phyloP scores from a whole-genome alignment of 2,888 invertebrate species.

The Odontothrips loti region DNA sequence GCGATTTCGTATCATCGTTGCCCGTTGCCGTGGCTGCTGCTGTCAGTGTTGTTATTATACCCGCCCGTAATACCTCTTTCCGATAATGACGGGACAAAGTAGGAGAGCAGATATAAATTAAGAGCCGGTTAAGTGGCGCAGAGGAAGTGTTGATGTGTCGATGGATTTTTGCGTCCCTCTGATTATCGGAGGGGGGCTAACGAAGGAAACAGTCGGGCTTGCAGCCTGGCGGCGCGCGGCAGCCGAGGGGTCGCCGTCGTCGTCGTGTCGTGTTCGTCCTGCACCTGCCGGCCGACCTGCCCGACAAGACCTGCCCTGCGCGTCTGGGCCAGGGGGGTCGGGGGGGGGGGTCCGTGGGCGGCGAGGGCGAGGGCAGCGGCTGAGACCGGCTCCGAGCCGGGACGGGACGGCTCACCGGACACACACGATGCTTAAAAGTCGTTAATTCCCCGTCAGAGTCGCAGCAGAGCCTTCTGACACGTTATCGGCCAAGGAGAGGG shows the following conservation, averaged over 20 bases:
- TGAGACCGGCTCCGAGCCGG: conserved; percentile 1
- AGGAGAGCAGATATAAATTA: too few species aligned
- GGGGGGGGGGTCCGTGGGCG: background rate
- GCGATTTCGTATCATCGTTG: too few species aligned
- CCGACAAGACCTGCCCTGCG: too few species aligned
- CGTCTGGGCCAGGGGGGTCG: too few species aligned
- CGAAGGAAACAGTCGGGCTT: background rate
- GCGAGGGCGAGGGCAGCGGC: background rate
- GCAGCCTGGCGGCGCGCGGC: too few species aligned
- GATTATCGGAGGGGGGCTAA: background rate
- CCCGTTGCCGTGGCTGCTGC: too few species aligned
- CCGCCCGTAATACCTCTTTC: too few species aligned
- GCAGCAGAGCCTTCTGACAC: background rate
- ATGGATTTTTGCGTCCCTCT: conserved; percentile 19
- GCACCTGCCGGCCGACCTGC: background rate
- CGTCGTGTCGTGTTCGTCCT: background rate
- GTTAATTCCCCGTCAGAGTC: conserved; percentile 22
- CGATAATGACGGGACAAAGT: too few species aligned
- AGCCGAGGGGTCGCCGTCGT: background rate
- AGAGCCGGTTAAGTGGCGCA: background rate
- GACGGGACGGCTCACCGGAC: background rate
- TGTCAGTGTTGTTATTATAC: too few species aligned
- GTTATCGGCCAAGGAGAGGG: background rate
- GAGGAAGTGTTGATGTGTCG: conserved; percentile 17
- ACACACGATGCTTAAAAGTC: conserved; percentile 6